Conservation (phyloP, 2,888 invertebrate genomes). For the Amblyjoppa proteus region DNA sequence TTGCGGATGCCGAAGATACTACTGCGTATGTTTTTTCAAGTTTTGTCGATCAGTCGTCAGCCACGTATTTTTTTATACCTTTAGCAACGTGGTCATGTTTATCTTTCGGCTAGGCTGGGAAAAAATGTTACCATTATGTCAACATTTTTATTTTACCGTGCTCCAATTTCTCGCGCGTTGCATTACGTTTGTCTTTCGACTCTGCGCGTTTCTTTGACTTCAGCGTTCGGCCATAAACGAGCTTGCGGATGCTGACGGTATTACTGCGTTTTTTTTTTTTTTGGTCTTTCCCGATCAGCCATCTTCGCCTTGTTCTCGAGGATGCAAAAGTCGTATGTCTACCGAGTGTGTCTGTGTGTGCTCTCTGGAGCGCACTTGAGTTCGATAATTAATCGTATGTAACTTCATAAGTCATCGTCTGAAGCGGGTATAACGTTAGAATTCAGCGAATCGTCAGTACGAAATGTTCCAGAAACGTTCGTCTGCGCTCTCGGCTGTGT, state of each 20-base stretch:
- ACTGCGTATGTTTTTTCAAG: background rate
- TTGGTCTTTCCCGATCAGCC: background rate
- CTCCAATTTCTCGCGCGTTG: too few relatives aligned
- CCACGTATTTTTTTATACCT: background rate
- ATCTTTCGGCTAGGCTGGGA: background rate
- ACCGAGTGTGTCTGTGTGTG: background rate
- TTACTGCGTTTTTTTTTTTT: background rate
- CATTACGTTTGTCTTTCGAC: too few relatives aligned
- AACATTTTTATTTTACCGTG: background rate
- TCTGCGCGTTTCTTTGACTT: background rate
- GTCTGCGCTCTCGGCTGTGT: background rate
- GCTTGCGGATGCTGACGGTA: background rate
- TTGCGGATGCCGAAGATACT: too few relatives aligned
- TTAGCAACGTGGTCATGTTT: background rate
- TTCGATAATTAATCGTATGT: slow-evolving; percentile 51
- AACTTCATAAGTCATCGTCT: slow-evolving; percentile 46
- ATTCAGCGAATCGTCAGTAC: slow-evolving; percentile 4
- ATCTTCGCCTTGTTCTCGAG: background rate
- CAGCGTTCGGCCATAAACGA: background rate
- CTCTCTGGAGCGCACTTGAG: slow-evolving; percentile 15
- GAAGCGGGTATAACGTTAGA: slow-evolving; percentile 1
- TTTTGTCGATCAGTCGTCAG: too few relatives aligned
- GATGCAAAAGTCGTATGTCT: background rate
- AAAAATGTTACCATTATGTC: background rate
- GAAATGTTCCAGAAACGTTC: background rate